Percentiles rank a stretch among this genome's conserved stretches.
These are phyloP conservation scores for Lithophane semibrunnea DNA, from an alignment of 2,888 invertebrate species.

Conservation along the genomic window DNA sequence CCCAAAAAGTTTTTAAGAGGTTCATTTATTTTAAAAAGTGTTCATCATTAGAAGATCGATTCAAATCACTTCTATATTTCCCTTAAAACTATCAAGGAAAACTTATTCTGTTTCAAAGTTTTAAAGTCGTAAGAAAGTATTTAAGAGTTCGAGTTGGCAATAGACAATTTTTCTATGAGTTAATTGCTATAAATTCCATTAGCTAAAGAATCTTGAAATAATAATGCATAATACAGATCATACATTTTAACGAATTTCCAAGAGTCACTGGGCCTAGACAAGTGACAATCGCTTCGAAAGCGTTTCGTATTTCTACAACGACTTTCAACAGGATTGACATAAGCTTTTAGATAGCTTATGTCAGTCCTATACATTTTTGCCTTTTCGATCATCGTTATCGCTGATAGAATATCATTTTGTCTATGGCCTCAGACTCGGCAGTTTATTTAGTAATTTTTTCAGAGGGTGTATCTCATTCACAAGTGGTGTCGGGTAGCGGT, in stretches of 20 bases:
- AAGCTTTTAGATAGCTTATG: too few species aligned
- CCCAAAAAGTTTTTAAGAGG: background rate
- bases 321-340: too few species aligned
- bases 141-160: background rate
- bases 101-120: background rate
- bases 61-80: background rate
- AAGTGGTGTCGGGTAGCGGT: constrained; percentile 46
- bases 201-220: background rate
- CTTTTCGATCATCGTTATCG: too few species aligned
- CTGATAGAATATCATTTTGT: too few species aligned
- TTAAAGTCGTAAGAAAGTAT: background rate
- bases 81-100: background rate
- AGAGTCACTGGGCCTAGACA: background rate
- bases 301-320: too few species aligned
- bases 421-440: background rate
- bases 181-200: background rate
- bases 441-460: constrained; percentile 27
- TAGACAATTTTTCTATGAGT: background rate
- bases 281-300: too few species aligned
- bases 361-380: too few species aligned
- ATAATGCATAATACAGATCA: background rate
- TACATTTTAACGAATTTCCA: background rate
- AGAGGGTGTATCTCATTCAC: constrained; percentile 73
- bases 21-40: background rate
- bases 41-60: too few species aligned